These are phyloP conservation scores for Myotis davidii DNA, from an alignment of 2,113 vertebrate genomes.

Conservation along the genomic window DNA sequence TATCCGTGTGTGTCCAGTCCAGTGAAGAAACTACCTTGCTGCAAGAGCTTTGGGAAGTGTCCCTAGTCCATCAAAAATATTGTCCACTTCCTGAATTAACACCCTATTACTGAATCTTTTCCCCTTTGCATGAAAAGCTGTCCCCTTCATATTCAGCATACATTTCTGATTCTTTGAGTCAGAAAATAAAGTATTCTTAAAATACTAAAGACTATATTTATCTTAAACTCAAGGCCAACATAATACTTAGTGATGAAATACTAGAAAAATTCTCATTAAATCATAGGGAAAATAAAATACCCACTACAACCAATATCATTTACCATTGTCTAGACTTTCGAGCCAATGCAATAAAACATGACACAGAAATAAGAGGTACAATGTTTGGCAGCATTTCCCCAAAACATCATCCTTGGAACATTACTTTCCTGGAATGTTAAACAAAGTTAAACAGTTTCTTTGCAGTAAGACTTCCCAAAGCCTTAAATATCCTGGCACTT, in stretches of 20 bases:
- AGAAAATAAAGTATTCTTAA: constrained; percentile 33
- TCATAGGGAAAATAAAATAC: background rate
- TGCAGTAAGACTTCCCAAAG: background rate
- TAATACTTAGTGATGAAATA: background rate
- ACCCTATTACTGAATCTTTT: background rate
- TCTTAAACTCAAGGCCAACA: background rate
- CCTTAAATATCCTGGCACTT: background rate
- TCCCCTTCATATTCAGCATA: background rate
- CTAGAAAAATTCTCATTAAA: constrained; percentile 56
- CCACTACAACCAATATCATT: background rate
- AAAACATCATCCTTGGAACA: background rate
- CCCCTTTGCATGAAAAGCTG: background rate
- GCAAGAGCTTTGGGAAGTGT: background rate
- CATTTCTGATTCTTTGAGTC: background rate
- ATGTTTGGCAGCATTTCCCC: constrained; percentile 38
- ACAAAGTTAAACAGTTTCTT: background rate
- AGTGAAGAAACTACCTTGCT: background rate
- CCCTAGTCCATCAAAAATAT: background rate
- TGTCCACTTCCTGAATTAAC: background rate
- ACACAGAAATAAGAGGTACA: constrained; percentile 42
- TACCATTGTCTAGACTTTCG: background rate
- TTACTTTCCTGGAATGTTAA: background rate
- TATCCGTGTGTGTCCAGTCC: background rate
- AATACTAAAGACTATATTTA: background rate
- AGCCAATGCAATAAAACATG: constrained; percentile 35